Conservation (phyloP, 2,113 vertebrate species). For the Willisornis vidua region DNA sequence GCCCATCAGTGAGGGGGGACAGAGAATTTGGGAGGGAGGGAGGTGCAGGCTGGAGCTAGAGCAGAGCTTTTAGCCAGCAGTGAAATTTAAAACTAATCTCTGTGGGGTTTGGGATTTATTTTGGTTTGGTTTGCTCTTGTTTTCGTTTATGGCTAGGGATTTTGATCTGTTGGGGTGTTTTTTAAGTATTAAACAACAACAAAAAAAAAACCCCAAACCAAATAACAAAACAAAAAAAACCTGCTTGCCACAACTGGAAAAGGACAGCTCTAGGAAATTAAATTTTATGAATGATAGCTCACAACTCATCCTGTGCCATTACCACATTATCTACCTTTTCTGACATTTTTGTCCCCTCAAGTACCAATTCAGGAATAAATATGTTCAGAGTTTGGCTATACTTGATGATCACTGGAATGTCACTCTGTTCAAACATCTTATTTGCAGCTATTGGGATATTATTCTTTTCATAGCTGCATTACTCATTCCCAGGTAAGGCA, state of each 20-base stretch:
- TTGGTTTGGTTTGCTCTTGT: neutral
- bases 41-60: neutral
- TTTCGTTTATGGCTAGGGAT: neutral
- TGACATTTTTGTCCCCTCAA: neutral
- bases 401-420: neutral
- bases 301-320: neutral
- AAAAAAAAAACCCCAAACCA: neutral
- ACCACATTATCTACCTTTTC: neutral
- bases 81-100: neutral
- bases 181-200: neutral
- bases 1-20: fast-evolving
- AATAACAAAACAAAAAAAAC: neutral
- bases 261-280: neutral
- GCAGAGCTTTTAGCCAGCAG: neutral
- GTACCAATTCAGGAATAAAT: neutral
- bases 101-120: fast-evolving
- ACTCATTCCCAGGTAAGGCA: neutral
- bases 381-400: neutral
- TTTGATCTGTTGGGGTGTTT: neutral
- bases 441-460: neutral
- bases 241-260: neutral
- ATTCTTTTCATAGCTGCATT: neutral
- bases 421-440: neutral
- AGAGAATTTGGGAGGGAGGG: neutral
- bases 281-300: neutral